Evolutionary conservation across 2,888 invertebrate genomes (phyloP).

Genomic region (Caenorhabditis zanzibari): DNA sequence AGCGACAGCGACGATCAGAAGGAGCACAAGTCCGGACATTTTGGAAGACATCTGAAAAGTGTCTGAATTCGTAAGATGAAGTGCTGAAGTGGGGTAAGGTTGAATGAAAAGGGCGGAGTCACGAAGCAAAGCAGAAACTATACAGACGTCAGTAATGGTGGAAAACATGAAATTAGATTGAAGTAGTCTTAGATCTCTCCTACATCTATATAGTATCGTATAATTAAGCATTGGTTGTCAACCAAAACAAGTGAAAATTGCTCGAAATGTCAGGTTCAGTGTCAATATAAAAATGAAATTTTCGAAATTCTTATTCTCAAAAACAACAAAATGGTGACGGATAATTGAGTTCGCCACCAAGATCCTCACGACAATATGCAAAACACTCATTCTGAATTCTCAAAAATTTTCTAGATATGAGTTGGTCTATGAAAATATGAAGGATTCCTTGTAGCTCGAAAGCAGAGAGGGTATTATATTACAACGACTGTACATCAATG

Average conservation of each 20-base stretch:
- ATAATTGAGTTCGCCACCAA: conserved; percentile 5
- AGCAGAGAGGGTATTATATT: neutral
- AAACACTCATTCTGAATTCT: conserved; percentile 1
- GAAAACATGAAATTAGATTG: neutral
- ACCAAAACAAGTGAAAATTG: conserved; percentile 18
- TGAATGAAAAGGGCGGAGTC: conserved; percentile 2
- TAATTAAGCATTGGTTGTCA: conserved; percentile 7
- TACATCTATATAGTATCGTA: conserved; percentile 1
- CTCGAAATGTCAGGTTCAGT: conserved; percentile 15
- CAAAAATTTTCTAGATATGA: neutral
- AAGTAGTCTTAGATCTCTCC: neutral
- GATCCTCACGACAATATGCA: neutral
- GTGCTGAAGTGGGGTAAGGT: neutral
- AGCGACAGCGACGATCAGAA: conserved; percentile 38
- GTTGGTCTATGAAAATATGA: neutral
- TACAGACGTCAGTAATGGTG: conserved; percentile 6
- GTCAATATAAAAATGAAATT: neutral
- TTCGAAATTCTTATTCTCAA: neutral
- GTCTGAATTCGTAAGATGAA: neutral
- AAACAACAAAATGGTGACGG: neutral
- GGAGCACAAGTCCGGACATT: conserved; percentile 56
- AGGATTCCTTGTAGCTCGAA: neutral
- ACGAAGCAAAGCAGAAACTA: neutral
- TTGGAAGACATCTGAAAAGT: conserved; percentile 48
- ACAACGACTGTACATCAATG: neutral